These are phyloP conservation scores for Boulengeromyrus knoepffleri DNA, from an alignment of 2,113 vertebrate genomes.

Conservation along the genomic window DNA sequence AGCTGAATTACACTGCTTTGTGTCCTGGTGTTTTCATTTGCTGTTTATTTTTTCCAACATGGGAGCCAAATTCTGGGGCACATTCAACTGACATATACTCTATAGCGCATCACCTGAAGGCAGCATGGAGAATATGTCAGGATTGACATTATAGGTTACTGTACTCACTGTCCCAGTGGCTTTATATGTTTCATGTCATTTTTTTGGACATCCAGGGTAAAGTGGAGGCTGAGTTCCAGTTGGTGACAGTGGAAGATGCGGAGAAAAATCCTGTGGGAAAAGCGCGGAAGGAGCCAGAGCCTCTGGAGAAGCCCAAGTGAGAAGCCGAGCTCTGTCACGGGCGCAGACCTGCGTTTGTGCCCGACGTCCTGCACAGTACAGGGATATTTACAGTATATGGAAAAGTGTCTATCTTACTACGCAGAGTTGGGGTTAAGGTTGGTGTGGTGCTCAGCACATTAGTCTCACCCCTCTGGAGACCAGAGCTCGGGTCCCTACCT, in stretches of 20 bases:
- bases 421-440: not conserved
- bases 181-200: not conserved
- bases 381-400: not conserved
- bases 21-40: not conserved
- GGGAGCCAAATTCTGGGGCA: not conserved
- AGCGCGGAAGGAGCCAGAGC: conserved; percentile 80
- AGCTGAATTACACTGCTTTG: not conserved
- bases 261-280: conserved; percentile 79
- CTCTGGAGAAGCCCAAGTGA: conserved; percentile 87
- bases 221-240: conserved; percentile 85
- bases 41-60: not conserved
- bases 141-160: not conserved
- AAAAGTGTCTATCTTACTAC: not conserved
- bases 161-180: not conserved
- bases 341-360: not conserved
- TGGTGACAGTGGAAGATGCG: conserved; percentile 76
- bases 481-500: too few relatives aligned
- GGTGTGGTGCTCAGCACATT: not conserved
- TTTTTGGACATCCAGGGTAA: conserved; percentile 69
- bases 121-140: not conserved
- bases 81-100: not conserved
- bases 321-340: conserved; percentile 16
- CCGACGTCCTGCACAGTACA: too few relatives aligned
- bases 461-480: not conserved
- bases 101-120: not conserved